A percentile compares a stretch with the other conserved stretches of the same genome.
phyloP scores from a whole-genome alignment of 2,888 invertebrate species.

The Brachyptera risi region DNA sequence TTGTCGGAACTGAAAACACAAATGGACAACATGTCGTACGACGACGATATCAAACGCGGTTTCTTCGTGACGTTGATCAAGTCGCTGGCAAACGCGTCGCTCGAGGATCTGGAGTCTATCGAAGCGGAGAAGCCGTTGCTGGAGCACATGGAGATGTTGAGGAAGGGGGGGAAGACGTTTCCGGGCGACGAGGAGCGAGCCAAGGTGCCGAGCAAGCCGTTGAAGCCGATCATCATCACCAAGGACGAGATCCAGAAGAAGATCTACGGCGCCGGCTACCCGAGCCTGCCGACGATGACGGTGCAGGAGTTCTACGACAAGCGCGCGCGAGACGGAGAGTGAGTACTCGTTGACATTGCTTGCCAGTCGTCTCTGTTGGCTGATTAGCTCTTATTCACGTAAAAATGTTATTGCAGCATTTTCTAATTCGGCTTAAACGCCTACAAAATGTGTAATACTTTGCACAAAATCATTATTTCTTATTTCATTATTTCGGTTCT shows the following conservation, averaged over 20 bases:
- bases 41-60: conserved; percentile 74
- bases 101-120: conserved; percentile 76
- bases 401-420: no score
- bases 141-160: conserved; percentile 57
- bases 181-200: conserved; percentile 31
- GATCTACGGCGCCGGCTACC: conserved; percentile 92
- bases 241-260: conserved; percentile 84
- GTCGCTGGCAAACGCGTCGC: conserved; percentile 65
- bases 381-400: no score
- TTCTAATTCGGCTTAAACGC: no score
- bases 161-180: conserved; percentile 32
- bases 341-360: no score
- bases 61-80: conserved; percentile 75
- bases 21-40: conserved; percentile 40
- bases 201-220: conserved; percentile 48
- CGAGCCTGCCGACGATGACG: conserved; percentile 85
- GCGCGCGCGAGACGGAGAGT: conserved; percentile 71
- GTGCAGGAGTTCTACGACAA: conserved; percentile 95
- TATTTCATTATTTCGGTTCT: no score
- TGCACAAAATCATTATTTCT: no score
- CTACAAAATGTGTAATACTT: no score
- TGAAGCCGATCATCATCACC: conserved; percentile 84
- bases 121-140: conserved; percentile 73
- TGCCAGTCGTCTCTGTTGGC: no score
- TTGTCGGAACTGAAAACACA: background rate